A percentile compares a stretch with the other conserved stretches of the same genome.
Evolutionary conservation across 2,113 vertebrate species (phyloP).

Genomic region (Patagioenas fasciata): DNA sequence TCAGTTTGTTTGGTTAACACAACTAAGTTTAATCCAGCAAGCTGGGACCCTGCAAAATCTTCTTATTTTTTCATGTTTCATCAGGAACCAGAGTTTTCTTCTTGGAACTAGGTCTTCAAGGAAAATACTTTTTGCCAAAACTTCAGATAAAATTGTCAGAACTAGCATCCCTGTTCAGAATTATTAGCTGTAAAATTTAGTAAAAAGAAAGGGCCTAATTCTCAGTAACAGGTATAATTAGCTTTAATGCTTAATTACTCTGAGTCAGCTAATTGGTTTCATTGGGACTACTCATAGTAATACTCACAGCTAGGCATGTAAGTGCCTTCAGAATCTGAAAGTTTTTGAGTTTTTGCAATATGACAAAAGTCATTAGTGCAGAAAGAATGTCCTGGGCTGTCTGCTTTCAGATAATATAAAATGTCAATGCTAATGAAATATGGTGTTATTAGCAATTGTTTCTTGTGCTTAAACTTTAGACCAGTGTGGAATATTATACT

Average conservation of each 20-base stretch:
- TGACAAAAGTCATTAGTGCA: background rate
- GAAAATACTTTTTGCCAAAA: background rate
- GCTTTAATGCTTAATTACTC: slow-evolving; percentile 52
- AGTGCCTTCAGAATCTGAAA: slow-evolving; percentile 28
- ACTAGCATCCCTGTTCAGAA: background rate
- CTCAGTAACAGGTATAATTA: slow-evolving; percentile 50
- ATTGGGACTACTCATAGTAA: slow-evolving; percentile 18
- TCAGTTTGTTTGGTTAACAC: background rate
- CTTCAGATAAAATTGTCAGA: background rate
- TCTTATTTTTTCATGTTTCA: background rate
- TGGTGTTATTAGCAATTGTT: background rate
- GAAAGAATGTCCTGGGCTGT: background rate
- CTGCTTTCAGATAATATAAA: background rate
- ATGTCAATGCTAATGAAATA: background rate
- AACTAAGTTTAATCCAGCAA: background rate
- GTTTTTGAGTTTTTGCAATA: background rate
- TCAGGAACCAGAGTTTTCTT: background rate
- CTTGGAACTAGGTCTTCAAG: background rate
- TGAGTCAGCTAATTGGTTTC: slow-evolving; percentile 62
- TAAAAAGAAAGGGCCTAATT: slow-evolving; percentile 27
- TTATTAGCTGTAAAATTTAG: slow-evolving; percentile 1
- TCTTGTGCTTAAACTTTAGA: background rate
- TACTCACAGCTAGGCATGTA: background rate
- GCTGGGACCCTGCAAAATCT: background rate
- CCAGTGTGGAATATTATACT: background rate